Conservation (phyloP, 2,888 invertebrate genomes). For the Masnerella sp. region DNA sequence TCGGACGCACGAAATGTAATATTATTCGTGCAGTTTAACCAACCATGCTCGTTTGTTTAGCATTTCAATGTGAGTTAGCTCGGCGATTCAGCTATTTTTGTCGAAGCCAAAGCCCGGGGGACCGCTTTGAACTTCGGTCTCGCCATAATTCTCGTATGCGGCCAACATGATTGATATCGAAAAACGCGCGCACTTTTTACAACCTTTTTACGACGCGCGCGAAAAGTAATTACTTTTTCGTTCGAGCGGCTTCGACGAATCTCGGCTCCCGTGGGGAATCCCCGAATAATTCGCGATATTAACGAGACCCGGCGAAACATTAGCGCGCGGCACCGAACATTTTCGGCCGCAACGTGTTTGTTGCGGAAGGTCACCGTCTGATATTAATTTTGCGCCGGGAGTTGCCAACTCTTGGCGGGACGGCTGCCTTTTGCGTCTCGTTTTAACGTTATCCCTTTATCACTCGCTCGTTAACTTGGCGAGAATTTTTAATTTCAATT, state of each 20-base stretch:
- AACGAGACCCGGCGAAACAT: too few relatives aligned
- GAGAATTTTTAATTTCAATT: constrained; percentile 71
- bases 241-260: constrained; percentile 10
- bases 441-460: constrained; percentile 69
- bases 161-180: constrained; percentile 59
- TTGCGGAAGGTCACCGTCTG: constrained; percentile 63
- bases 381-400: constrained; percentile 70
- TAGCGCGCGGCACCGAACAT: constrained; percentile 4
- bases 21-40: constrained; percentile 60
- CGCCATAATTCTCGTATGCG: constrained; percentile 66
- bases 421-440: constrained; percentile 64
- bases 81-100: constrained; percentile 58
- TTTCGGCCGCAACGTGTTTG: constrained; percentile 10
- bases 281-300: constrained; percentile 19
- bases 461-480: constrained; percentile 68
- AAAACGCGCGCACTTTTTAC: constrained; percentile 59
- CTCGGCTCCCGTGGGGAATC: background rate
- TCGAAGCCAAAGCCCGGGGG: constrained; percentile 54
- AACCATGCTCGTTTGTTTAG: constrained; percentile 59
- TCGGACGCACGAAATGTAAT: constrained; percentile 59
- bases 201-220: constrained; percentile 39
- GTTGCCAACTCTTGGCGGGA: constrained; percentile 59
- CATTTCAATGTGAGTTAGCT: constrained; percentile 60
- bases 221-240: constrained; percentile 47
- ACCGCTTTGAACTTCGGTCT: constrained; percentile 68